Percentiles rank a stretch among this genome's conserved stretches.
Evolutionary conservation across 2,113 vertebrate species (phyloP).

Genomic region (Rynchops niger): DNA sequence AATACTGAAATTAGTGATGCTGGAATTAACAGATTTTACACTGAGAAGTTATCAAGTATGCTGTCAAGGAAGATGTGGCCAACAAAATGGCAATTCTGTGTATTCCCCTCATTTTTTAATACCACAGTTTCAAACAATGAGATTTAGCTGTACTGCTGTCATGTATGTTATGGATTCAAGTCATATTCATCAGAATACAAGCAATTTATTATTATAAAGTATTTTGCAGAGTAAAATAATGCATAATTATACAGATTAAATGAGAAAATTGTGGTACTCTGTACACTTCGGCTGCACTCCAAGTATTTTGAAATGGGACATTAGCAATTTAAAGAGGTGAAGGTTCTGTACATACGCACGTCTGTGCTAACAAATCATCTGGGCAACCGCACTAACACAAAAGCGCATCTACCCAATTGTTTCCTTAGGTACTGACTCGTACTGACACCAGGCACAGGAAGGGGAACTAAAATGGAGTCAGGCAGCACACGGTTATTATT

Average conservation of each 20-base stretch:
- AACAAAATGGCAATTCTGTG: not conserved
- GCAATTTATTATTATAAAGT: not conserved
- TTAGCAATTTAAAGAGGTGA: not conserved
- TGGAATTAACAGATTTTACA: not conserved
- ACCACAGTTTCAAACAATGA: not conserved
- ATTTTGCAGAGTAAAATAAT: not conserved
- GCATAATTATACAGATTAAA: not conserved
- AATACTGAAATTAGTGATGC: not conserved
- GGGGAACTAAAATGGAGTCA: not conserved
- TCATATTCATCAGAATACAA: not conserved
- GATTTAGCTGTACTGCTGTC: not conserved
- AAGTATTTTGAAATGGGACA: not conserved
- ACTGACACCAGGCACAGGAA: not conserved
- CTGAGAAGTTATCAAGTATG: not conserved
- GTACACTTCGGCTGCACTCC: not conserved
- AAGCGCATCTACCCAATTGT: not conserved
- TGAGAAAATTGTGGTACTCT: not conserved
- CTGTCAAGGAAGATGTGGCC: not conserved
- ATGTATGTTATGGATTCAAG: not conserved
- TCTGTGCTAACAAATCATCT: not conserved
- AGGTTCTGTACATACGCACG: not conserved
- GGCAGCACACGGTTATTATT: not conserved
- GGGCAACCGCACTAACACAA: not conserved
- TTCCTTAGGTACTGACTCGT: not conserved
- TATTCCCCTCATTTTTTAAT: not conserved